Evolutionary conservation across 2,888 invertebrate species (phyloP).

Genomic region (Chorisops tibialis): DNA sequence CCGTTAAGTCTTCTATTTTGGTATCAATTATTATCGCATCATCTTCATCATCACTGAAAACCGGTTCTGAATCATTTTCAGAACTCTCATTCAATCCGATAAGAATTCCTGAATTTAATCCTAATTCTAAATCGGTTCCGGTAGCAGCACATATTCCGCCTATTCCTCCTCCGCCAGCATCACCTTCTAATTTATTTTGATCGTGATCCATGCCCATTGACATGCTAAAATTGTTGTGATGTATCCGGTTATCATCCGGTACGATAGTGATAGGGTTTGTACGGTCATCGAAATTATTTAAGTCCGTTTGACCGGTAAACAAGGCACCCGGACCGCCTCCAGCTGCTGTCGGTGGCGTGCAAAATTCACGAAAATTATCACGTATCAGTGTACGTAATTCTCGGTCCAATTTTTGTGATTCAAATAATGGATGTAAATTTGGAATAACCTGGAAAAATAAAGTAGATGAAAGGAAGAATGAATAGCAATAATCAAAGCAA

Average conservation of each 20-base stretch:
- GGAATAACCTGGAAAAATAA: conserved; percentile 56
- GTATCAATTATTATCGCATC: conserved; percentile 53
- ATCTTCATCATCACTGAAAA: conserved; percentile 53
- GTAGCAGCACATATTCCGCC: conserved; percentile 12
- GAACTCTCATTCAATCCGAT: conserved; percentile 40
- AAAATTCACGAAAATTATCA: conserved; percentile 88
- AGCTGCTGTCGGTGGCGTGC: conserved; percentile 35
- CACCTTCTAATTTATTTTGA: conserved; percentile 29
- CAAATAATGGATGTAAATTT: conserved; percentile 60
- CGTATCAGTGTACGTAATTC: conserved; percentile 72
- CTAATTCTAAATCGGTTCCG: neutral
- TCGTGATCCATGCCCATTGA: conserved; percentile 26
- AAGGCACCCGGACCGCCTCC: conserved; percentile 30
- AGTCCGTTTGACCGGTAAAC: conserved; percentile 15
- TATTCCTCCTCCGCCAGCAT: conserved; percentile 29
- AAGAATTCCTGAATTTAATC: conserved; percentile 31
- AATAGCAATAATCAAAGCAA: conserved; percentile 2
- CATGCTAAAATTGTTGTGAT: conserved; percentile 28
- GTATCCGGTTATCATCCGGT: conserved; percentile 28
- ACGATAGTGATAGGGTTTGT: conserved; percentile 20
- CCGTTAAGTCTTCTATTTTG: conserved; percentile 50
- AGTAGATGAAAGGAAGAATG: neutral
- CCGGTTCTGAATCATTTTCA: conserved; percentile 45
- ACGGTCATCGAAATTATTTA: conserved; percentile 29
- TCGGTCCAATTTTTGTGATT: conserved; percentile 61